These are phyloP conservation scores for Xanthia togata DNA, from an alignment of 2,888 invertebrate species.

Conservation along the genomic window DNA sequence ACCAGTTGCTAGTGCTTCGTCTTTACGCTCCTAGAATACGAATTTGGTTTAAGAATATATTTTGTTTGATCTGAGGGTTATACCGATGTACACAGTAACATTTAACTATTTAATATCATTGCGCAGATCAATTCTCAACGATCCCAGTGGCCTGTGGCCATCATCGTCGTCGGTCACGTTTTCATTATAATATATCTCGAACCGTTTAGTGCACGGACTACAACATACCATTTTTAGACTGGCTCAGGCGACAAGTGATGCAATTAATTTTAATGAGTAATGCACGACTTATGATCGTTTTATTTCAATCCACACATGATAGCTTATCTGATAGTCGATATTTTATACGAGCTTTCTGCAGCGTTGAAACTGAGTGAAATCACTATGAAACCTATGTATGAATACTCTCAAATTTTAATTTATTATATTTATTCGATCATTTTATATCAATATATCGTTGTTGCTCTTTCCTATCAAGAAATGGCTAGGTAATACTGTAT, in stretches of 20 bases:
- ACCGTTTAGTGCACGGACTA: slow-evolving; percentile 52
- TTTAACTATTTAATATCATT: slow-evolving; percentile 28
- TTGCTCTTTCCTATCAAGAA: slow-evolving; percentile 9
- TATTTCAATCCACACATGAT: slow-evolving; percentile 39
- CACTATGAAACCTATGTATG: background rate
- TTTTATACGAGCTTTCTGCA: slow-evolving; percentile 35
- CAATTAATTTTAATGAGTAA: slow-evolving; percentile 59
- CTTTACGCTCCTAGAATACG: slow-evolving; percentile 31
- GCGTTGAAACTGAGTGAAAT: background rate
- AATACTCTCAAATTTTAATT: slow-evolving; percentile 14
- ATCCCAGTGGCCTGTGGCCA: slow-evolving; percentile 43
- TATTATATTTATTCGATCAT: background rate
- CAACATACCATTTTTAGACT: slow-evolving; percentile 62
- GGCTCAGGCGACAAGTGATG: slow-evolving; percentile 55
- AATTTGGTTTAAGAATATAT: slow-evolving; percentile 14
- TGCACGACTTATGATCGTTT: slow-evolving; percentile 44
- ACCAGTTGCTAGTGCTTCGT: slow-evolving; percentile 19
- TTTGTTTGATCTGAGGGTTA: slow-evolving; percentile 3
- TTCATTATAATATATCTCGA: slow-evolving; percentile 55
- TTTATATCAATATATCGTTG: background rate
- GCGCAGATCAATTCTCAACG: slow-evolving; percentile 24
- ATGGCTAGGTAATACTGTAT: background rate
- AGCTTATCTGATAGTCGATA: slow-evolving; percentile 43
- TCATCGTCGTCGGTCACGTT: slow-evolving; percentile 58
- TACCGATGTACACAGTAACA: background rate